Base-by-base conservation (phyloP, 2,797 vertebrate genomes). In the Smutsia temminckii region DNA sequence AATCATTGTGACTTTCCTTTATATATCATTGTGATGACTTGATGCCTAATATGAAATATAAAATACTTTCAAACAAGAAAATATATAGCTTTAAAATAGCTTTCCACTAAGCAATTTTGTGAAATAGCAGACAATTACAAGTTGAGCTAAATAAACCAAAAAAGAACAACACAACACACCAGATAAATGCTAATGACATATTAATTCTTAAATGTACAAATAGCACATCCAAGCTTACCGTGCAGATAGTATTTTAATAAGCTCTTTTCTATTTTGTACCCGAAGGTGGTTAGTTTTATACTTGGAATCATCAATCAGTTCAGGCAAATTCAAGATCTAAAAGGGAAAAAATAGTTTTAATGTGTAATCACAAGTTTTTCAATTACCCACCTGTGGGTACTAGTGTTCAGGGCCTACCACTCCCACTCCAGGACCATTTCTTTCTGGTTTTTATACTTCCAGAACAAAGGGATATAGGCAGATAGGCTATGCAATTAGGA, bases 281-380 rank as follows among this genome's bases (percentile, higher is more conserved):
- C 99, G 98, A 96, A 99, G 98, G 17, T 97, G 97, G 98, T 99
- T 99, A 92, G 98, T 99, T 98, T 98, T 99, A 97, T 99, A 99
- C 91, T 98, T 98, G 17, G 98, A 97, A 91, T 99, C 98, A 72
- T 98, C 96, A 85, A 98, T 97, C 93, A 99, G 95, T 93, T 98
- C 97, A 93, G 89, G 97, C 97, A 99, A 98, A 95, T 98, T 98
- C 97, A 99, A 97, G 85, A 99, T 98, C 99, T 99, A 98, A 97
- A 97, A 79, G 34, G 42, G 61, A 97, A 97, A 95, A 95, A 97
- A 80, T 21, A 77, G 75, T 87, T 94, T 91, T 63, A 89, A 84
- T 66, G 8, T 84, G 34, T 68, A 85, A 57, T 37, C 32, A 57
- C 20, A 71, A 79, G 16, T 57, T 71, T 40, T 92, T 68, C 27